Evolutionary conservation across 2,888 invertebrate species (phyloP).

Genomic region (Orthonevra nobilis): DNA sequence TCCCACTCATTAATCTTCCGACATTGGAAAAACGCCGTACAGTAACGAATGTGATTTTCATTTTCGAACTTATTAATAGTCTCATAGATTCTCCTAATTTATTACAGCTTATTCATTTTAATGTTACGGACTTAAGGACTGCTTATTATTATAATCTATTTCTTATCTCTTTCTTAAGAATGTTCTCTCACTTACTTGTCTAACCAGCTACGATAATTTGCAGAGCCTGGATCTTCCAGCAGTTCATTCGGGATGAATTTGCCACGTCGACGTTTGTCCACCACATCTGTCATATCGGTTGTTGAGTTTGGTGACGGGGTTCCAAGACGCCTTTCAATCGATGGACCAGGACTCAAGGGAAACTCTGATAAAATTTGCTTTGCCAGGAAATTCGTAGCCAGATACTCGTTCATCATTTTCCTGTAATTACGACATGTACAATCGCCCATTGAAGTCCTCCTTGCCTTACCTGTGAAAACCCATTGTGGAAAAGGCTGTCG

Average conservation of each 20-base stretch:
- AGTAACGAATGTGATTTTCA: too few species aligned
- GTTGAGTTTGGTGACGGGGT: constrained; percentile 19
- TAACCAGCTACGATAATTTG: constrained; percentile 88
- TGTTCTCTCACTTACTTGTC: constrained; percentile 82
- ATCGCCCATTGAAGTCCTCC: background rate
- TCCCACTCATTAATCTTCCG: too few species aligned
- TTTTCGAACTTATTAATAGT: too few species aligned
- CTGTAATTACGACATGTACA: constrained; percentile 77
- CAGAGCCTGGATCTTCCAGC: constrained; percentile 86
- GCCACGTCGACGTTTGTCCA: constrained; percentile 71
- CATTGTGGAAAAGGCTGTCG: constrained; percentile 84
- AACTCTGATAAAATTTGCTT: constrained; percentile 87
- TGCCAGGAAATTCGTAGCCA: constrained; percentile 87
- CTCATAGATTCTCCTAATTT: too few species aligned
- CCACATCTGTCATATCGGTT: background rate
- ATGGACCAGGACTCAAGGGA: constrained; percentile 73
- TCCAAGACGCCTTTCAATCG: constrained; percentile 69
- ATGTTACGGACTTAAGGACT: too few species aligned
- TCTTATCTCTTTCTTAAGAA: too few species aligned
- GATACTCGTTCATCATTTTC: constrained; percentile 89
- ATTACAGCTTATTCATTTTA: too few species aligned
- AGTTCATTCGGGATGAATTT: constrained; percentile 80
- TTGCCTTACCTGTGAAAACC: constrained; percentile 84
- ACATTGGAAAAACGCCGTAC: too few species aligned
- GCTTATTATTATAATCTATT: too few species aligned